Conservation (phyloP, 2,797 vertebrate species). For the Coreius guichenoti region DNA sequence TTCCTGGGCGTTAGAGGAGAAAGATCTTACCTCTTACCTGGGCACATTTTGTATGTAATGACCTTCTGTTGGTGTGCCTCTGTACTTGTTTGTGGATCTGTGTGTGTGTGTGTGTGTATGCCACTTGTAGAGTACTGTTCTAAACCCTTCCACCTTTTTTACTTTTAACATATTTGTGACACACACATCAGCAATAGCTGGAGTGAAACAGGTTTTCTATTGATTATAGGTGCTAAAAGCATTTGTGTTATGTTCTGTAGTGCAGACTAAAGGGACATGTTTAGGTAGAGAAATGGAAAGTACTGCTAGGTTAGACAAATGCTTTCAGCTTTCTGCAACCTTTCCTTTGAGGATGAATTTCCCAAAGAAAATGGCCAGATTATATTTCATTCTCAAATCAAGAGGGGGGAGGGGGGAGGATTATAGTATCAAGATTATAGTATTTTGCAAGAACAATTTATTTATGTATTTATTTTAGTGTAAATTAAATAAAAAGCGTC, state of each 20-base stretch:
- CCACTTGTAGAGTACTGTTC: background rate
- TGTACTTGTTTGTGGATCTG: conserved; percentile 16
- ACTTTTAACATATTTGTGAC: conserved; percentile 17
- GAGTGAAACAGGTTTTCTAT: conserved; percentile 34
- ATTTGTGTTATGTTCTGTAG: conserved; percentile 46
- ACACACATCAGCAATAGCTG: conserved; percentile 20
- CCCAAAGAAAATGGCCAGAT: background rate
- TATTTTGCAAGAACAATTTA: background rate
- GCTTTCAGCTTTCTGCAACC: background rate
- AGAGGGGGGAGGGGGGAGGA: background rate
- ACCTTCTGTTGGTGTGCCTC: conserved; percentile 28
- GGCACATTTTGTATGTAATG: conserved; percentile 42
- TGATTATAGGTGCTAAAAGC: conserved; percentile 55
- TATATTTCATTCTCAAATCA: background rate
- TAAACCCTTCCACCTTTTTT: conserved; percentile 25
- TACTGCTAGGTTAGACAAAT: conserved; percentile 11
- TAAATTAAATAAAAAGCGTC: background rate
- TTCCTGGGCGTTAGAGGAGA: conserved; percentile 44
- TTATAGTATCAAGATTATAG: too few relatives aligned
- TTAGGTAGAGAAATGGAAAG: conserved; percentile 18
- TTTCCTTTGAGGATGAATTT: background rate
- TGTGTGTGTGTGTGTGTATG: conserved; percentile 12
- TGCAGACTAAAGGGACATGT: conserved; percentile 18
- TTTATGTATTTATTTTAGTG: background rate
- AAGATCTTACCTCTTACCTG: conserved; percentile 48